Evolutionary conservation across 53 echinoderm and acorn worm genomes (phyloP), one percentile per base, ranked within the genome.

Genomic region (Holothuria scabra): DNA sequence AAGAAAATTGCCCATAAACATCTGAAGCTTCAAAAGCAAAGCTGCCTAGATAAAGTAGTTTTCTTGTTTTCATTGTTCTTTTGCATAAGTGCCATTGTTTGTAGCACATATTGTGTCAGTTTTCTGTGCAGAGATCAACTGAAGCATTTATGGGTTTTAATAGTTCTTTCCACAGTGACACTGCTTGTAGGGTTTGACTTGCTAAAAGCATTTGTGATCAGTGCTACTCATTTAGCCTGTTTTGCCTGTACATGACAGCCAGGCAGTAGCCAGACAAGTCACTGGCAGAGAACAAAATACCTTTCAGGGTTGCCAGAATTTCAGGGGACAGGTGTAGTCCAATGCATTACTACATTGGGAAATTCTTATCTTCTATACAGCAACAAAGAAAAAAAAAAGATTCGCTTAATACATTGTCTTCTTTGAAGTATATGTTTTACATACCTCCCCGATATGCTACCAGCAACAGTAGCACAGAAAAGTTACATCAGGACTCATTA

Each of bases 131-230:
- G 21, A 28, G 29, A 78, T 21, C 14, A 32, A 4, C 28, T 78
- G 21, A 4, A 78, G 22, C 23, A 25, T 24, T 46, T 57, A 33
- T 57, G 57, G 78, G 33, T 57, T 57, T 32, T 78, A n/a, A 25
- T 28, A 33, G 33, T 56, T 16, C 14, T 78, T 2, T 18, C 78
- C 59, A 20, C 57, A 49, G 25, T 30, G 22, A 13, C 29, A 19
- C 56, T 55, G 6, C 12, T 78, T 28, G 28, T 56, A 11, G 56
- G 57, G 29, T 58, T 78, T 49, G 78, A 78, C 58, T 57, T 78
- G 29, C 28, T 78, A 30, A 78, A 78, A 78, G 78, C 78, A 19
- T 21, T 78, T 32, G 19, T 56, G 29, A 30, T 24, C 30, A 57
- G 58, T 21, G 7, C 30, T 14, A 58, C 31, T 29, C 29, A 64